These are phyloP conservation scores for Dolichomitus sp. DNA, from an alignment of 2,888 invertebrate species.

Conservation along the genomic window DNA sequence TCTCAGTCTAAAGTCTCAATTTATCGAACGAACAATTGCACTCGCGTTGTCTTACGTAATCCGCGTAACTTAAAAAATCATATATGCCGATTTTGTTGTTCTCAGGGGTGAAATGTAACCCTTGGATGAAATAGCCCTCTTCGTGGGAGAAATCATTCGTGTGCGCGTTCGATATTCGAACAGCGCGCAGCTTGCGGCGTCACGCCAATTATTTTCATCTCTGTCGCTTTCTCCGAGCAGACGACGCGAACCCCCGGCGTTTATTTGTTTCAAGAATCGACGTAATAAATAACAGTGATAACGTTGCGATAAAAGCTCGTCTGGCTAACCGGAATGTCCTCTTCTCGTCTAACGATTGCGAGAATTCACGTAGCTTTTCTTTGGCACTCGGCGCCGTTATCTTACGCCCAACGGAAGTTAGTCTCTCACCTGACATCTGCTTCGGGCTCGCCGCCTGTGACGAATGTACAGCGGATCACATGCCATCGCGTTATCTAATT, in stretches of 20 bases:
- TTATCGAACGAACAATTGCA: conserved; percentile 21
- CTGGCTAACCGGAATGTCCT: too few species aligned
- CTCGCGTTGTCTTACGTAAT: conserved; percentile 58
- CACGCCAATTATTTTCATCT: conserved; percentile 17
- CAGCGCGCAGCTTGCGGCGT: conserved; percentile 34
- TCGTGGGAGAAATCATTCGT: background rate
- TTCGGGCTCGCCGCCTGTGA: background rate
- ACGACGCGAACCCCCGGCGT: conserved; percentile 37
- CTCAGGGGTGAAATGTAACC: background rate
- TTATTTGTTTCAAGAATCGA: conserved; percentile 17
- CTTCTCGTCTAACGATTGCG: background rate
- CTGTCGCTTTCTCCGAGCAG: conserved; percentile 45
- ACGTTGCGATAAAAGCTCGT: too few species aligned
- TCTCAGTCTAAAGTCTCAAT: background rate
- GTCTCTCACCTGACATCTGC: conserved; percentile 49
- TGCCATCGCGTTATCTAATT: conserved; percentile 64
- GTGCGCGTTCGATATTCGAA: conserved; percentile 46
- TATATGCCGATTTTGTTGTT: background rate
- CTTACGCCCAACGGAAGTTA: conserved; percentile 27
- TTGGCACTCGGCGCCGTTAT: conserved; percentile 16
- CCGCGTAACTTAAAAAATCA: background rate
- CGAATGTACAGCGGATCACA: conserved; percentile 49
- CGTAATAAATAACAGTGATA: background rate
- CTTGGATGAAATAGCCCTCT: background rate
- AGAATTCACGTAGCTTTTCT: background rate